Evolutionary conservation across 2,888 invertebrate genomes (phyloP), one percentile per base, ranked within the genome.

Genomic region (Apodemia mormo): DNA sequence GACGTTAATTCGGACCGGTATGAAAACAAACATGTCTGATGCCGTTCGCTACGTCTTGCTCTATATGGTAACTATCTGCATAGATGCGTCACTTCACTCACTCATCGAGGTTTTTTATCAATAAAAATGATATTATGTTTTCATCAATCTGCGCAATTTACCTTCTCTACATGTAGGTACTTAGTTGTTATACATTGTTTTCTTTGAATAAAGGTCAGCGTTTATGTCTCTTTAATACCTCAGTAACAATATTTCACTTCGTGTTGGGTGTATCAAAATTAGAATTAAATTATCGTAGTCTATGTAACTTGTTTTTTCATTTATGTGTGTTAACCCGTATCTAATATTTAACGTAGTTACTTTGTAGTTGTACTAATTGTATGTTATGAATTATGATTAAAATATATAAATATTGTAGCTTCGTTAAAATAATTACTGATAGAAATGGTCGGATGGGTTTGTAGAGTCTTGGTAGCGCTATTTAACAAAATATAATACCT

Each of bases 1-100:
- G 86, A 91, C 90, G 92, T 91, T 92, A 91, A 92, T 92, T 91
- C 89, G 87, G 90, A 92, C 92, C 92, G 91, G 90, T 92, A 92
- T 89, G 89, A 91, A 92, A 91, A 90, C 90, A 92, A 92, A 92
- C 89, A 91, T 90, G 79, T 79, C 79, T 77, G 78, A 78, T 79
- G 88, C 89, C 87, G 86, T 83, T 85, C 80, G 82, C 80, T 85
- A 85, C 83, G 80, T 80, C 84, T 84, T 83, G 82, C 83, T 85
- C 84, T 85, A 80, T 83, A 82, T 76, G 78, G 78, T 77, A 78
- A 76, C 78, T 82, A 82, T 83, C 81, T 82, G 76, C 82, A 82
- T 81, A 82, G 82, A 81, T 80, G 81, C 83, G 82, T 84, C 82
- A 83, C 82, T 83, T 84, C 80, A 82, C 81, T 85, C 83, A 80